Evolutionary conservation across 2,797 vertebrate genomes (phyloP).

Genomic region (Enteromius unitaeniatus): DNA sequence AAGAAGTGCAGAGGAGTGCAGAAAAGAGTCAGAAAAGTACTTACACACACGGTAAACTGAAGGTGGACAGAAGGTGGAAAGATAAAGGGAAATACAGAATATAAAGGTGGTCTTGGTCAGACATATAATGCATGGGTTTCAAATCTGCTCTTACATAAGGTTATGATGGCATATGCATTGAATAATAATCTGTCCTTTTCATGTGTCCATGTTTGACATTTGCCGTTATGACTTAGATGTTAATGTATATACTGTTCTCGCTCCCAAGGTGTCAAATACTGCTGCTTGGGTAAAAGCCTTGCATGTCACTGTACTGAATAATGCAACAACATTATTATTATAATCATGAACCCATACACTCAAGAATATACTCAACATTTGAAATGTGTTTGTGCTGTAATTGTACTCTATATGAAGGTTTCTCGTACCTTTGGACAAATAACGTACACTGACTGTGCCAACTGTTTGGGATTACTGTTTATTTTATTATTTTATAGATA

Average conservation of each 20-base stretch:
- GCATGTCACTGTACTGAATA: not conserved
- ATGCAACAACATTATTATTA: not conserved
- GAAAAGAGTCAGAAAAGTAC: slow-evolving; percentile 78
- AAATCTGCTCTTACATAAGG: slow-evolving; percentile 41
- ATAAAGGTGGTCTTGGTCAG: slow-evolving; percentile 87
- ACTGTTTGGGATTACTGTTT: not conserved
- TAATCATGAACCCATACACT: not conserved
- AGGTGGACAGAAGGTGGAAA: slow-evolving; percentile 76
- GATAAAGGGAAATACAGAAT: slow-evolving; percentile 86
- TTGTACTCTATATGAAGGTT: not conserved
- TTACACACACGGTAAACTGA: slow-evolving; percentile 91
- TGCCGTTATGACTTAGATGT: not conserved
- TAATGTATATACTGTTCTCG: not conserved
- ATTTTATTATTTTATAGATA: too few relatives aligned
- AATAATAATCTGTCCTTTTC: not conserved
- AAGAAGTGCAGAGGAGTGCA: slow-evolving; percentile 62
- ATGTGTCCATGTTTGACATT: not conserved
- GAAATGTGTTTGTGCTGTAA: slow-evolving; percentile 4
- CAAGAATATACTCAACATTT: not conserved
- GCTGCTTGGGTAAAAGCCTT: not conserved
- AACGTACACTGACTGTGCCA: not conserved
- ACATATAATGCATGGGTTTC: slow-evolving; percentile 57
- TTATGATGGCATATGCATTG: not conserved
- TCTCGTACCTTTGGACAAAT: too few relatives aligned
- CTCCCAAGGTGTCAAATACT: not conserved